Base-by-base conservation (phyloP, 2,113 vertebrate genomes). In the Alethe castanea region DNA sequence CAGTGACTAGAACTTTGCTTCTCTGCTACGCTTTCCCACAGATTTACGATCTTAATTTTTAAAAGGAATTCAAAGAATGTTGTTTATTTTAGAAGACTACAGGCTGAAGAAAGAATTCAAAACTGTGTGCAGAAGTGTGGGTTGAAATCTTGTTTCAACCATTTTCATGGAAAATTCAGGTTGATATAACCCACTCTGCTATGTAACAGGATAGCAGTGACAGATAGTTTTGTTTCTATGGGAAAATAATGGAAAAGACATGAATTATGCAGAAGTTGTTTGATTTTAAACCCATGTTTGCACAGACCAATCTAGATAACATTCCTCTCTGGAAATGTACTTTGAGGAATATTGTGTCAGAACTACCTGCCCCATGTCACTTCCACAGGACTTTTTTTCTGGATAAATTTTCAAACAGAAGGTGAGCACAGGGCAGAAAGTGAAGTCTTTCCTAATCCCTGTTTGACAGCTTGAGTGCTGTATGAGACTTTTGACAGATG, bases 11-110 rank as follows among this genome's bases (percentile, higher is more conserved):
- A 88, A 81, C 88, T 94, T 74, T 84, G 76, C 72, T 56, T 90
- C 69, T 93, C 72, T 90, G 22, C 44, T 92, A 86, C 47, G 44
- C 91, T 94, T 96, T 97, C 92, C 95, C 94, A 97, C 86, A 95
- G 92, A 93, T 78, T 78, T 86, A 36, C 28, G 62, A n/a, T 80
- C 70, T 82, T 31, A 84, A 81, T 91, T 73, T 92, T 67, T 69
- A n/a, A 52, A 79, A 86, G 67, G 50, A 90, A 96, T 90, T 62
- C 60, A 78, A 88, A 81, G 88, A 94, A 95, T 81, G 85, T n/a
- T 90, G 82, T 85, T 95, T 95, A 54, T 92, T 92, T 96, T 91
- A 88, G 33, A 77, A 78, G 83, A 74, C 60, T 66, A 73, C 40
- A 81, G n/a, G 36, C 42, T 93, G 80, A 86, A 94, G 76, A 67